A percentile compares a stretch with the other conserved stretches of the same genome.
These are phyloP conservation scores for Potamilus streckersoni DNA, from an alignment of 1,140 invertebrate species.

Conservation along the genomic window DNA sequence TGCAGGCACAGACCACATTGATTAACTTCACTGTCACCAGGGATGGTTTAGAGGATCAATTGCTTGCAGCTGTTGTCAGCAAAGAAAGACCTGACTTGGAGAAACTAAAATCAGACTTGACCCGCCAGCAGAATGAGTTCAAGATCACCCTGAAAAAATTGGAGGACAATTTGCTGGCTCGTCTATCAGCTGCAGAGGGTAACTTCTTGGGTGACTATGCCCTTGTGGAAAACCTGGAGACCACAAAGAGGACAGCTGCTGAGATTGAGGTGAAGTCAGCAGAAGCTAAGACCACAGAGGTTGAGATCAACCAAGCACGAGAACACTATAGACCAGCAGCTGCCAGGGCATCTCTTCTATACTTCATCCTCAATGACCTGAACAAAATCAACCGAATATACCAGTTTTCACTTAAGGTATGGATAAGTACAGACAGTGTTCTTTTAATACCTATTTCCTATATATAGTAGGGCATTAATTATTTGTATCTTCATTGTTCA, in stretches of 20 bases:
- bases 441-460: too few species aligned
- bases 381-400: conserved; percentile 98
- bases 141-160: conserved; percentile 94
- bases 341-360: conserved; percentile 89
- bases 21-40: conserved; percentile 98
- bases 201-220: conserved; percentile 91
- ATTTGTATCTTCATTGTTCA: too few species aligned
- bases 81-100: conserved; percentile 96
- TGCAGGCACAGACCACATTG: conserved; percentile 97
- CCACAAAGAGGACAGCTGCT: conserved; percentile 92
- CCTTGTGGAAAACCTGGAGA: conserved; percentile 96
- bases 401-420: conserved; percentile 84
- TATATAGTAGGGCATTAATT: too few species aligned
- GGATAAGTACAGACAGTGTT: background rate
- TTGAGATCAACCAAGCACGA: conserved; percentile 91
- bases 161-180: conserved; percentile 91
- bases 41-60: conserved; percentile 96
- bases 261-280: conserved; percentile 93
- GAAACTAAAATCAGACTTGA: conserved; percentile 91
- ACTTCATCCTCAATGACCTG: conserved; percentile 97
- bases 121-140: conserved; percentile 96
- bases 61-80: conserved; percentile 95
- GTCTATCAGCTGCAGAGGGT: conserved; percentile 91
- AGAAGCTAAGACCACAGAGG: conserved; percentile 93
- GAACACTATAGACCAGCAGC: conserved; percentile 94